Conservation (phyloP, 35 echinoderm and acorn worm species). For the Amphiura filiformis region DNA sequence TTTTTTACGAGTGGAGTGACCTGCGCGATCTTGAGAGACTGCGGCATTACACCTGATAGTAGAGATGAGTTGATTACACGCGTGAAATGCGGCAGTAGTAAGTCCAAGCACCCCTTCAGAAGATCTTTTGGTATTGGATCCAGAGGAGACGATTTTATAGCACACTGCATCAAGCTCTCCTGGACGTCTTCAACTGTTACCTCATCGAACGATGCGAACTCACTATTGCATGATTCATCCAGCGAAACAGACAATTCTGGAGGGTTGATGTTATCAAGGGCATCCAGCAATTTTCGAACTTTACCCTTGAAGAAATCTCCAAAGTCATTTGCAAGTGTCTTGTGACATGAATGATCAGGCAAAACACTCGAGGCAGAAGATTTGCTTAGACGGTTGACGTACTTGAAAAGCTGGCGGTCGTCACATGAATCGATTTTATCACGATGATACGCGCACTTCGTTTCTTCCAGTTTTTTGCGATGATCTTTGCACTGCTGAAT, state of each 20-base stretch:
- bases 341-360: neutral
- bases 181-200: neutral
- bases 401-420: neutral
- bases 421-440: neutral
- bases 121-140: neutral
- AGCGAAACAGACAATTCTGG: neutral
- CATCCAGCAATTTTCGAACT: neutral
- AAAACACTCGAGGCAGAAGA: neutral
- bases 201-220: neutral
- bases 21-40: neutral
- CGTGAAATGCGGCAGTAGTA: neutral
- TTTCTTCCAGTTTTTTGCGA: neutral
- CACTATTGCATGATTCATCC: neutral
- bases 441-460: neutral
- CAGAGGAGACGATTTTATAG: neutral
- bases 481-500: neutral
- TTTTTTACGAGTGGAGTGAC: slow-evolving; percentile 24
- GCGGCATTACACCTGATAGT: neutral
- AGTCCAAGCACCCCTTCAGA: slow-evolving; percentile 1
- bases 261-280: neutral
- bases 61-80: slow-evolving; percentile 4
- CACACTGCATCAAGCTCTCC: neutral
- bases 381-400: neutral
- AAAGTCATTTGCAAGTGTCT: slow-evolving; percentile 13
- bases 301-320: neutral